Evolutionary conservation across 2,113 vertebrate species (phyloP).

Genomic region (Neodontobutis hainanensis): DNA sequence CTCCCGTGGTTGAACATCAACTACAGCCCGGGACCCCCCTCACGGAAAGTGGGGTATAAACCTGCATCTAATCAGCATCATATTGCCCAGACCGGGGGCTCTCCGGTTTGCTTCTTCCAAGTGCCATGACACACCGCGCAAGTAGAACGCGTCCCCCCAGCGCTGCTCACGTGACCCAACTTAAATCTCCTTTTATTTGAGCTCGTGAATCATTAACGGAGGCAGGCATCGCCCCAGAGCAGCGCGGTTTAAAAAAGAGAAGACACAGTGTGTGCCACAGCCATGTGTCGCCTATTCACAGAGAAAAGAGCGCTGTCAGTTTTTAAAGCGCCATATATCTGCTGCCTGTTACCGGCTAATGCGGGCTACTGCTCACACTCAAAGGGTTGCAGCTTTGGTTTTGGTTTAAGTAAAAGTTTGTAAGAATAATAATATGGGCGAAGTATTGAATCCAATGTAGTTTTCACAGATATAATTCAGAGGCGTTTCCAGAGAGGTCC

Average conservation of each 20-base stretch:
- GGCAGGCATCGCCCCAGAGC: conserved; percentile 79
- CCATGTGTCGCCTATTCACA: conserved; percentile 67
- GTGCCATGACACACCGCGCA: conserved; percentile 88
- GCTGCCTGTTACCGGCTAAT: conserved; percentile 62
- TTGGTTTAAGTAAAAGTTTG: no score
- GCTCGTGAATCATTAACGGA: conserved; percentile 93
- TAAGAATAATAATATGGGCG: no score
- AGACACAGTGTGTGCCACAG: conserved; percentile 66
- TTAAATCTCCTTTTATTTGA: conserved; percentile 96
- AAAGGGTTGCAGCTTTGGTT: neutral
- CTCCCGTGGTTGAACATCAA: conserved; percentile 48
- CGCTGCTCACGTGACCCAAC: conserved; percentile 95
- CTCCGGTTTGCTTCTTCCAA: conserved; percentile 82
- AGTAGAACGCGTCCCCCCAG: conserved; percentile 84
- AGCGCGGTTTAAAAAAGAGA: conserved; percentile 59
- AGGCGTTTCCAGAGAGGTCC: no score
- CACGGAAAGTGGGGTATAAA: conserved; percentile 84
- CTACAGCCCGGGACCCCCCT: conserved; percentile 83
- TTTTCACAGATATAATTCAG: no score
- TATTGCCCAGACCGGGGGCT: conserved; percentile 84
- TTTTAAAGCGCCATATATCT: conserved; percentile 67
- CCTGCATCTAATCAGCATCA: conserved; percentile 87
- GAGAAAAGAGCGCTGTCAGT: conserved; percentile 54
- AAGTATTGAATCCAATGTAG: no score
- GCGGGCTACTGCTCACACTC: conserved; percentile 37